phyloP scores from a whole-genome alignment of 2,888 invertebrate genomes.

The Microctonus hyperodae region DNA sequence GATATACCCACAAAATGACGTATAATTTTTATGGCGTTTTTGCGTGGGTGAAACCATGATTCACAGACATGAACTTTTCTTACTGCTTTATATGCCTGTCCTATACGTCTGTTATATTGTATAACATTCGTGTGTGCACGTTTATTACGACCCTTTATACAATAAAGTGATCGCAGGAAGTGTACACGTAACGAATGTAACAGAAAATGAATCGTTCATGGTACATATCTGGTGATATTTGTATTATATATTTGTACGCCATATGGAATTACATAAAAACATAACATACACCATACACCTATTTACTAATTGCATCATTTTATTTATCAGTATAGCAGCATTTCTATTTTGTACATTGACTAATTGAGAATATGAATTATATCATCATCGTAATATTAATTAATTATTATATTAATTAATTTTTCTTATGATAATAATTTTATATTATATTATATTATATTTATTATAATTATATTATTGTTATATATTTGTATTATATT shows the following conservation, averaged over 20 bases:
- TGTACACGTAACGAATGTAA: background rate
- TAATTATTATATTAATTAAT: too few species aligned
- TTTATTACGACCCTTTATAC: background rate
- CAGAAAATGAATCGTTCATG: background rate
- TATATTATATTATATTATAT: too few species aligned
- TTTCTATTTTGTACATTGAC: too few species aligned
- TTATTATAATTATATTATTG: too few species aligned
- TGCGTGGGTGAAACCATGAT: slow-evolving; percentile 26
- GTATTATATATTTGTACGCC: too few species aligned
- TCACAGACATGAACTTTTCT: slow-evolving; percentile 14
- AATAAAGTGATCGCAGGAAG: background rate
- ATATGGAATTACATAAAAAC: too few species aligned
- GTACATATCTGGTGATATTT: too few species aligned
- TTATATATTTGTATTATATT: too few species aligned
- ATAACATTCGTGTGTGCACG: background rate
- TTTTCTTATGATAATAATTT: too few species aligned
- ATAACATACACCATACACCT: background rate
- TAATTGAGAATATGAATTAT: background rate
- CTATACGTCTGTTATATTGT: background rate
- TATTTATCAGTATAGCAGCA: too few species aligned
- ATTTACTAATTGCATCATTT: background rate
- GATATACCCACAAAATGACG: background rate
- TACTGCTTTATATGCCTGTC: background rate
- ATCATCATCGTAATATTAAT: background rate
- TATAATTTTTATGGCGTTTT: slow-evolving; percentile 24